Evolutionary conservation across 2,113 vertebrate genomes (phyloP).

Genomic region (Alosa alosa): DNA sequence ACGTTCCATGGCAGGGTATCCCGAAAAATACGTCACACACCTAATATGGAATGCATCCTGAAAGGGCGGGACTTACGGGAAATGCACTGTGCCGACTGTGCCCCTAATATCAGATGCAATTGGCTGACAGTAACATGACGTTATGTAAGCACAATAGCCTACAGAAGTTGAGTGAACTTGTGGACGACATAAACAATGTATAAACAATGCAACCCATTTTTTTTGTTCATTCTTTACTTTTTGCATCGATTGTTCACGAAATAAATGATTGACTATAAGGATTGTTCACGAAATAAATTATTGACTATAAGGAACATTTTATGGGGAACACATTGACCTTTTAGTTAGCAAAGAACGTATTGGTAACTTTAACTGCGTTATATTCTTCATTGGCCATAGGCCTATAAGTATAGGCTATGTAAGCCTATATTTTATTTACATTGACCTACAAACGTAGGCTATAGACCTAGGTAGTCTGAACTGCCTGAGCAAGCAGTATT

Average conservation of each 20-base stretch:
- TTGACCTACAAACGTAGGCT: not conserved
- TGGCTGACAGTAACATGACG: conserved; percentile 53
- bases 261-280: too few species aligned
- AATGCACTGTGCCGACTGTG: conserved; percentile 49
- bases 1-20: conserved; percentile 71
- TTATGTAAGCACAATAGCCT: conserved; percentile 64
- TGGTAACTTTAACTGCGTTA: too few species aligned
- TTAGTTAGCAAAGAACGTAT: too few species aligned
- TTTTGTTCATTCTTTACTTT: not conserved
- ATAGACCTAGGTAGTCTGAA: not conserved
- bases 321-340: not conserved
- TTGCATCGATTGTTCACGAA: not conserved
- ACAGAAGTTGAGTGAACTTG: conserved; percentile 59
- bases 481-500: not conserved
- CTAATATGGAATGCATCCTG: conserved; percentile 78
- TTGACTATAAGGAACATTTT: not conserved
- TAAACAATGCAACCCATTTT: not conserved
- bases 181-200: conserved; percentile 42
- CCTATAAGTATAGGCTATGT: too few species aligned
- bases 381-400: too few species aligned
- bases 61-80: conserved; percentile 70
- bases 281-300: not conserved
- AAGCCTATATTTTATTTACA: not conserved
- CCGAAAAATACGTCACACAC: conserved; percentile 68
- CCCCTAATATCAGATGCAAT: conserved; percentile 28